Evolutionary conservation across 1,140 invertebrate species (phyloP), one percentile per base, ranked within the genome.

Genomic region (Hylyphantes graminicola): DNA sequence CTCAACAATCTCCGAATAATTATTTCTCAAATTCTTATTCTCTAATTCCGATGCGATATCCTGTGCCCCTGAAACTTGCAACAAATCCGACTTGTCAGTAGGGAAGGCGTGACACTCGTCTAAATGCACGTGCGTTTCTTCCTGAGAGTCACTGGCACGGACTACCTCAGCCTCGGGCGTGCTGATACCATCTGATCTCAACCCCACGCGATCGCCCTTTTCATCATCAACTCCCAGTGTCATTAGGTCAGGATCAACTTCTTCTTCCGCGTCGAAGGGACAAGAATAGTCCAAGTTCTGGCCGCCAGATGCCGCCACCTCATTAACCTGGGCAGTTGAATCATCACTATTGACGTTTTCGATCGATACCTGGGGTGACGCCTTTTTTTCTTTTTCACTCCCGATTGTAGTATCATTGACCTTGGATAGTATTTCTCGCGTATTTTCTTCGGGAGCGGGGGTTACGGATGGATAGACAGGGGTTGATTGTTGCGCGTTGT

Each of bases 261-360:
- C 55, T n/a, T 48, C 55, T 55, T 61, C 51, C 50, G 35, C 35
- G 19, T 81, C 17, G 2, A 17, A 51, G 48, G 55, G 19, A 17
- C 5, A 35, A 5, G 35, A 35, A 35, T 35, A 35, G 4, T 70
- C 7, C 17, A 13, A 4, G 35, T 55, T 15, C 12, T 64, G 51
- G 4, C 15, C 67, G 17, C 8, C 17, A 83, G 80, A 72, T 83
- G 80, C 57, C 70, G 80, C 70, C 80, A 83, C 70, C 10, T 74
- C 51, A n/a, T 67, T 78, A 15, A n/a, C n/a, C 2, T 12, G 9
- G 15, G 48, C 35, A 13, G 35, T 48, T 13, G 48, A 48, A 17
- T 12, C 48, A 50, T 70, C 57, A 12, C 5, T 17, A 21, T 64
- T 65, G 55, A 77, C 48, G 35, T 50, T 35, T 48, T 61, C 61